Percentiles rank a stretch among this genome's conserved stretches.
Evolutionary conservation across 2,113 vertebrate genomes (phyloP).

Genomic region (Brachyhypopomus gauderio): DNA sequence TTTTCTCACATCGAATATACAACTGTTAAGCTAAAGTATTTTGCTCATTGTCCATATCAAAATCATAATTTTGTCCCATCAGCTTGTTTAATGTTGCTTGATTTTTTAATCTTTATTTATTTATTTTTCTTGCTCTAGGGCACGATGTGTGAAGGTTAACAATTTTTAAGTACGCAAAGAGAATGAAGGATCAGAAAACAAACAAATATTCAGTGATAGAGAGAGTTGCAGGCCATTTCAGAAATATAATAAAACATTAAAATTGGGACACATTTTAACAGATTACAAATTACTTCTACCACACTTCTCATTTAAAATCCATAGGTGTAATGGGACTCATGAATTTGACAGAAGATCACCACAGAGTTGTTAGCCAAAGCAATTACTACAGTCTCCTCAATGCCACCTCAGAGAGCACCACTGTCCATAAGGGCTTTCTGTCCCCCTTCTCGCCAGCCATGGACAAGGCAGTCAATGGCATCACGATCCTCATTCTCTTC

Average conservation of each 20-base stretch:
- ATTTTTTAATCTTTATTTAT: neutral
- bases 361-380: neutral
- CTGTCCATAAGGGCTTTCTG: conserved; percentile 32
- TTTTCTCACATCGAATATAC: too few relatives aligned
- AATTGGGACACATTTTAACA: neutral
- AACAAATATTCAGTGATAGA: neutral
- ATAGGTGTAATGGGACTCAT: conserved; percentile 39
- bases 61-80: neutral
- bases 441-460: conserved; percentile 52
- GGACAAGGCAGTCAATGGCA: conserved; percentile 64
- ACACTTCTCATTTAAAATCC: neutral
- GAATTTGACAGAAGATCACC: conserved; percentile 57
- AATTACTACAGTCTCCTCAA: conserved; percentile 30
- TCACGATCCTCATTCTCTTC: conserved; percentile 69
- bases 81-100: neutral
- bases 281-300: neutral
- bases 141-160: neutral
- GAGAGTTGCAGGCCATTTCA: neutral
- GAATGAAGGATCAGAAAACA: neutral
- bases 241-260: neutral
- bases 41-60: neutral
- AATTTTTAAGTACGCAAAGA: neutral
- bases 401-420: conserved; percentile 49
- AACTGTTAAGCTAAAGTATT: neutral
- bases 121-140: neutral